Evolutionary conservation across 2,113 vertebrate species (phyloP).

Genomic region (Amphiprion ocellaris): DNA sequence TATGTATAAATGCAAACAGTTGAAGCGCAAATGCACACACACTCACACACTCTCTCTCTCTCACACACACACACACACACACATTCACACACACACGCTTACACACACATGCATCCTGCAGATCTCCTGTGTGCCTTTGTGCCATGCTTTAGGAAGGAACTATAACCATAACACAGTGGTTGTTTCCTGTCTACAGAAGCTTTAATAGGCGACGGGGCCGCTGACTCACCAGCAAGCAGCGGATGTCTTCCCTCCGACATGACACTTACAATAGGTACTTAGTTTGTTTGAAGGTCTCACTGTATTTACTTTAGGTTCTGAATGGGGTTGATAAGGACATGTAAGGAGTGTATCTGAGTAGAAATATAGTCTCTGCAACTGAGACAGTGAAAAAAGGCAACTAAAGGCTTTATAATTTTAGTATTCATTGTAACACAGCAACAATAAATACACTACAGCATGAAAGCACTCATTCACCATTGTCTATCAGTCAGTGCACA

Average conservation of each 20-base stretch:
- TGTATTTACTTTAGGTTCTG: conserved; percentile 7
- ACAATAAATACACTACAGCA: not conserved
- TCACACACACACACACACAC: not conserved
- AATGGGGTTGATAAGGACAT: not conserved
- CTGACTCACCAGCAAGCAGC: conserved; percentile 66
- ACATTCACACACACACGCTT: conserved; percentile 2
- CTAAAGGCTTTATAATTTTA: not conserved
- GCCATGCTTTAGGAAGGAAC: conserved; percentile 75
- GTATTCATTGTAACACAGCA: not conserved
- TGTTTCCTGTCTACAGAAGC: conserved; percentile 70
- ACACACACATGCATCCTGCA: conserved; percentile 57
- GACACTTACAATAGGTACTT: conserved; percentile 60
- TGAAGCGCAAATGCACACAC: not conserved
- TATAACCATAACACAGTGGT: conserved; percentile 73
- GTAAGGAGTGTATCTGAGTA: not conserved
- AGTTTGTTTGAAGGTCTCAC: conserved; percentile 46
- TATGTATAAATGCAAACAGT: too few species aligned
- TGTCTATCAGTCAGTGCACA: too few species aligned
- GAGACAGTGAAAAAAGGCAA: too few species aligned
- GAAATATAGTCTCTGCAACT: too few species aligned
- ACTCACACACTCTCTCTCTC: not conserved
- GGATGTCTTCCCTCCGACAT: conserved; percentile 59
- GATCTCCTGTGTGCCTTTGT: conserved; percentile 72
- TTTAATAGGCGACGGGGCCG: conserved; percentile 55
- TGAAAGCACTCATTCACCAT: too few species aligned